Evolutionary conservation across 2,888 invertebrate species (phyloP).

Genomic region (Copidosoma aretas): DNA sequence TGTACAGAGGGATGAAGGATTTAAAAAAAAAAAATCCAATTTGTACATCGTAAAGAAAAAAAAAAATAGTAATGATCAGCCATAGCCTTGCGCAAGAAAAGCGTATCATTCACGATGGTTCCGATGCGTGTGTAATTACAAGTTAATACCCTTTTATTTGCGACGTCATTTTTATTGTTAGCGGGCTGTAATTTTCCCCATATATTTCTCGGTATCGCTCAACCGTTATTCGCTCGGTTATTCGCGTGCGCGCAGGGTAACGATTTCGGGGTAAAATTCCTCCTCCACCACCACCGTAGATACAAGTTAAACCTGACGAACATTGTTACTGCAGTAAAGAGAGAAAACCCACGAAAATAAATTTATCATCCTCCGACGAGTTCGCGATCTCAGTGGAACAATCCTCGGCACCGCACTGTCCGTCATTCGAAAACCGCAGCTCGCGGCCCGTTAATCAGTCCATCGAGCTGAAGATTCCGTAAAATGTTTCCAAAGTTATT

Average conservation of each 20-base stretch:
- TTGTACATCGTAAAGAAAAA: background rate
- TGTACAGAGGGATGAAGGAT: too few relatives aligned
- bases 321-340: background rate
- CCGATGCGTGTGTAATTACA: background rate
- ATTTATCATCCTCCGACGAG: background rate
- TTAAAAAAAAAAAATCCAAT: background rate
- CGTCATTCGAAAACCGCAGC: background rate
- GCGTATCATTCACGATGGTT: background rate
- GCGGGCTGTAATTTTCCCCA: background rate
- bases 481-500: background rate
- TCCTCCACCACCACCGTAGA: too few relatives aligned
- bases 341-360: background rate
- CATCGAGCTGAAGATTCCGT: background rate
- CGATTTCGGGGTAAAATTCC: too few relatives aligned
- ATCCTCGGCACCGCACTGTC: background rate
- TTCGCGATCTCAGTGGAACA: background rate
- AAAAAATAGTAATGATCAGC: too few relatives aligned
- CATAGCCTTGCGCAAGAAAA: background rate
- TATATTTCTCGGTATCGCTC: background rate
- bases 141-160: background rate
- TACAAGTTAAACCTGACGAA: background rate
- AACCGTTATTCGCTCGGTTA: background rate
- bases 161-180: background rate
- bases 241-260: background rate
- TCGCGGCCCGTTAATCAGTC: slow-evolving; percentile 3